These are phyloP conservation scores for Drosophila paracracens DNA, from an alignment of 2,888 invertebrate genomes.

Conservation along the genomic window DNA sequence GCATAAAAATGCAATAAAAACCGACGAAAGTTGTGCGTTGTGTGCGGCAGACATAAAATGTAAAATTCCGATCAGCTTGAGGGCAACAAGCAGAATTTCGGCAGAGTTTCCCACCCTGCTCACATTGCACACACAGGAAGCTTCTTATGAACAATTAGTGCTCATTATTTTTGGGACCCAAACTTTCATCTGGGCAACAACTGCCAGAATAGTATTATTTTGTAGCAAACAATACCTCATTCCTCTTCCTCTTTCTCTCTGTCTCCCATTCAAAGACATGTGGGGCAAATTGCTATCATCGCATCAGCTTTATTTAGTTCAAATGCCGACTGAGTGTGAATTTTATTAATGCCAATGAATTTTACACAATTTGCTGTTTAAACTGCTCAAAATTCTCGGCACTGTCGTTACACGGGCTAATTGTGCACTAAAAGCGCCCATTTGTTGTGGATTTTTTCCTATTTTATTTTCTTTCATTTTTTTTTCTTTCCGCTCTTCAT, in stretches of 20 bases:
- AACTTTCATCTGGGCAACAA: conserved; percentile 21
- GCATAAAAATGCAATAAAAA: conserved; percentile 33
- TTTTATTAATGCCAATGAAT: conserved; percentile 21
- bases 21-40: conserved; percentile 7
- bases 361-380: conserved; percentile 34
- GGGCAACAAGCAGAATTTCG: conserved; percentile 20
- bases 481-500: background rate
- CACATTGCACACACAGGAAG: background rate
- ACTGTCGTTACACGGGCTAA: conserved; percentile 51
- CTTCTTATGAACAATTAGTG: conserved; percentile 42
- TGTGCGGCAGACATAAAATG: conserved; percentile 28
- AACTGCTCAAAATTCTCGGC: conserved; percentile 15
- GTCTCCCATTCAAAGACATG: conserved; percentile 5
- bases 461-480: conserved; percentile 9
- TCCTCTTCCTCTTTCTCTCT: too few relatives aligned
- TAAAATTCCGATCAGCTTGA: conserved; percentile 33
- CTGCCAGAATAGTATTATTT: conserved; percentile 13
- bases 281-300: background rate
- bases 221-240: background rate
- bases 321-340: conserved; percentile 3
- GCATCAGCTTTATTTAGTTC: conserved; percentile 8
- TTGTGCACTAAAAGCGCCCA: conserved; percentile 54
- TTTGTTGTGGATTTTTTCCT: conserved; percentile 22
- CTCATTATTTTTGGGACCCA: conserved; percentile 42
- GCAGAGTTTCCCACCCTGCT: background rate